Percentiles rank a stretch among this genome's conserved stretches.
Evolutionary conservation across 2,113 vertebrate genomes (phyloP).

Genomic region (Leptocoma aspasia): DNA sequence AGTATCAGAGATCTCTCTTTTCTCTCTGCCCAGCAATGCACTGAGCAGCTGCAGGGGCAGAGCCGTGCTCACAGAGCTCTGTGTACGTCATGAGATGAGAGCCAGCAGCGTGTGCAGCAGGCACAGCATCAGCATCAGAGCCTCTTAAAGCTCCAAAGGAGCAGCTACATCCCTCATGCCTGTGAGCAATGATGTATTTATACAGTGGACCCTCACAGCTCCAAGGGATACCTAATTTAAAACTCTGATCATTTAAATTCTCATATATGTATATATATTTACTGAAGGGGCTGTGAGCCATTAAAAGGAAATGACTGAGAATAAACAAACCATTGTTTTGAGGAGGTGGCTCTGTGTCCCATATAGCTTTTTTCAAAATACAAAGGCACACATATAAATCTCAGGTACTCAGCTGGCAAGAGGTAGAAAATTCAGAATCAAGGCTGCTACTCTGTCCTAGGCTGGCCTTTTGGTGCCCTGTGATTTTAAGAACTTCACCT

Average conservation of each 20-base stretch:
- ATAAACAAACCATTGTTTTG: background rate
- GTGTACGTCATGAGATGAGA: background rate
- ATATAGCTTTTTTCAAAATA: background rate
- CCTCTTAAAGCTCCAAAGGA: background rate
- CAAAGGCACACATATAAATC: background rate
- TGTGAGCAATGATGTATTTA: background rate
- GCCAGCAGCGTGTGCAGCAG: background rate
- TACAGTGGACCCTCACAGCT: background rate
- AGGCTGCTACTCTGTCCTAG: background rate
- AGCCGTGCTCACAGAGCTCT: accelerated
- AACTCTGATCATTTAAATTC: background rate
- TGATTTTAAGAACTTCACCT: background rate
- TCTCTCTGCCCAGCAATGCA: background rate
- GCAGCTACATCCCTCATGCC: background rate
- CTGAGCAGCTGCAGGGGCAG: background rate
- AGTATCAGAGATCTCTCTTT: background rate
- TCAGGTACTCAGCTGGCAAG: background rate
- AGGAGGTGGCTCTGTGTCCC: background rate
- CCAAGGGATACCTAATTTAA: background rate
- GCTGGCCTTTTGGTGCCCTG: background rate
- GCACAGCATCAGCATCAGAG: background rate
- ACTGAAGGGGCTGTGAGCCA: background rate
- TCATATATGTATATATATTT: background rate
- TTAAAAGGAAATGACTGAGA: background rate
- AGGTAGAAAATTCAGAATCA: background rate